phyloP scores from a whole-genome alignment of 2,888 invertebrate species.

The Rotaria magnacalcarata region DNA sequence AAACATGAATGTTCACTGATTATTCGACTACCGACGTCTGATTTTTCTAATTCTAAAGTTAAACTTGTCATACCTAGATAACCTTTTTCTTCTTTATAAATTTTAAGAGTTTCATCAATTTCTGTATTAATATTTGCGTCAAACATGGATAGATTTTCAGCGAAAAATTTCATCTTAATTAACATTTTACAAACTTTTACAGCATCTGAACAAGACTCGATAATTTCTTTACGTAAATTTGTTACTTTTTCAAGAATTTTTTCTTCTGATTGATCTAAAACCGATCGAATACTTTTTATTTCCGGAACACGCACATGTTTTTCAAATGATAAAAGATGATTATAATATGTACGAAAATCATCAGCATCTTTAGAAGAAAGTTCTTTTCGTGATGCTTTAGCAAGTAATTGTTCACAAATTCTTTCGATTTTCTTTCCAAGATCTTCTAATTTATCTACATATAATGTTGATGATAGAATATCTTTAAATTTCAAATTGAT shows the following conservation, averaged over 20 bases:
- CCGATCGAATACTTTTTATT: not conserved
- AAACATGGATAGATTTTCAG: slow-evolving; percentile 17
- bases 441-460: not conserved
- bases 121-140: not conserved
- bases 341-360: slow-evolving; percentile 2
- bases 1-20: no score
- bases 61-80: not conserved
- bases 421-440: not conserved
- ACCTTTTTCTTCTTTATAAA: not conserved
- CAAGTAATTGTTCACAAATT: not conserved
- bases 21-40: no score
- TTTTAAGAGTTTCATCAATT: not conserved
- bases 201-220: not conserved
- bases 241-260: not conserved
- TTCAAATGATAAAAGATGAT: not conserved
- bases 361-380: not conserved
- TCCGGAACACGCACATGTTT: not conserved
- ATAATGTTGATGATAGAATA: not conserved
- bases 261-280: not conserved
- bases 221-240: not conserved
- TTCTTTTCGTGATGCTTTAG: not conserved
- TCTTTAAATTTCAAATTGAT: not conserved
- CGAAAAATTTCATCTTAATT: not conserved
- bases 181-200: not conserved
- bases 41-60: not conserved